Percentiles rank a stretch among this genome's conserved stretches.
These are phyloP conservation scores for Tor tambroides DNA, from an alignment of 2,113 vertebrate species.

Conservation along the genomic window DNA sequence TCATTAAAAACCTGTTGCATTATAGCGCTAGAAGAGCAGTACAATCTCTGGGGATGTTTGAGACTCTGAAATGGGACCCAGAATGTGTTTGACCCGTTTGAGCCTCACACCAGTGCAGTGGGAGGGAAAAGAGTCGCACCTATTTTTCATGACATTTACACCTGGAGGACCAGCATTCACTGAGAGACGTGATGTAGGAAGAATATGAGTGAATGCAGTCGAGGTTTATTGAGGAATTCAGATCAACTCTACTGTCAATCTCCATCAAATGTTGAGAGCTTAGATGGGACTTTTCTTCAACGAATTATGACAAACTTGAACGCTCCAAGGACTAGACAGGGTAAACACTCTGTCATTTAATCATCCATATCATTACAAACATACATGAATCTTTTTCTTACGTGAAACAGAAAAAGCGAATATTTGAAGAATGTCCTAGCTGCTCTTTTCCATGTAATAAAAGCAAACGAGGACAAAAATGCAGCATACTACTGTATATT, in stretches of 20 bases:
- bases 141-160: slow-evolving; percentile 70
- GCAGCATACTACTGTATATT: too few species aligned
- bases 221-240: not conserved
- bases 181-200: slow-evolving; percentile 51
- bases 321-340: not conserved
- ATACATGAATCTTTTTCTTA: too few species aligned
- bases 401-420: too few species aligned
- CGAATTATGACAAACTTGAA: not conserved
- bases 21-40: not conserved
- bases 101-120: not conserved
- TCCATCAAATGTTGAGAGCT: not conserved
- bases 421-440: too few species aligned
- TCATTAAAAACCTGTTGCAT: slow-evolving; percentile 22
- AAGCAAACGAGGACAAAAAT: too few species aligned
- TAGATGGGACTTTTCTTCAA: slow-evolving; percentile 3
- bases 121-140: slow-evolving; percentile 62
- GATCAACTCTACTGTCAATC: not conserved
- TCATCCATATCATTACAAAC: too few species aligned
- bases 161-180: slow-evolving; percentile 59
- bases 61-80: not conserved
- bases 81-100: not conserved
- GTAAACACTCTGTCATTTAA: too few species aligned
- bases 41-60: not conserved
- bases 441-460: too few species aligned
- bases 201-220: slow-evolving; percentile 40